Conservation (phyloP, 2,113 vertebrate species). For the Plecotus auritus region DNA sequence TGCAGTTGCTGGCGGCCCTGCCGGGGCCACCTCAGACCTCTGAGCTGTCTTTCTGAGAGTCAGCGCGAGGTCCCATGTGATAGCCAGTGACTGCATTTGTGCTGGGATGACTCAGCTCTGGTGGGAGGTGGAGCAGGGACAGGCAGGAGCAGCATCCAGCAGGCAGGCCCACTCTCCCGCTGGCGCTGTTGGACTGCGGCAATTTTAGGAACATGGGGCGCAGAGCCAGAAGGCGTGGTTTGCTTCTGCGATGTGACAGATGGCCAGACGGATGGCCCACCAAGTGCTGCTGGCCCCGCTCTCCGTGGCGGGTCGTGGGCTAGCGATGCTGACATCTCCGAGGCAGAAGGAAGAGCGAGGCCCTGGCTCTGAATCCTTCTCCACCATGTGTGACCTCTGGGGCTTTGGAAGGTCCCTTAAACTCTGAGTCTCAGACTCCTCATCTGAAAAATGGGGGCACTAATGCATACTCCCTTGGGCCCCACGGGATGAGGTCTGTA, state of each 20-base stretch:
- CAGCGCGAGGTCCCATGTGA: not conserved
- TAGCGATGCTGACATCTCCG: not conserved
- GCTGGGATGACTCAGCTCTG: not conserved
- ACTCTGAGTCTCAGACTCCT: not conserved
- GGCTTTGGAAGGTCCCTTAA: not conserved
- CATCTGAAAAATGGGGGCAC: not conserved
- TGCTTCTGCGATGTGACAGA: slow-evolving; percentile 57
- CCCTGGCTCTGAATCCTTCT: not conserved
- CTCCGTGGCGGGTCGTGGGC: not conserved
- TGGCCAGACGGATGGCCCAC: slow-evolving; percentile 39
- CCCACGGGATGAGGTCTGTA: not conserved
- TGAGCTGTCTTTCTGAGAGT: not conserved
- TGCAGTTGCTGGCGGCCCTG: not conserved
- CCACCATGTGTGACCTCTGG: not conserved
- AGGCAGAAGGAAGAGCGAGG: not conserved
- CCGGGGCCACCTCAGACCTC: not conserved
- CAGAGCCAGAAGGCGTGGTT: slow-evolving; percentile 43
- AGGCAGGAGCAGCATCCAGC: not conserved
- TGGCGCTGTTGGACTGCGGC: not conserved
- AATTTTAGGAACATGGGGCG: not conserved
- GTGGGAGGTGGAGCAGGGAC: not conserved
- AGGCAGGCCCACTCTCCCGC: not conserved
- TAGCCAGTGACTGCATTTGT: not conserved
- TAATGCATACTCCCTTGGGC: not conserved
- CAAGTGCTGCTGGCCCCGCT: not conserved